Conservation (phyloP, 2,113 vertebrate genomes). For the Phaethon lepturus region DNA sequence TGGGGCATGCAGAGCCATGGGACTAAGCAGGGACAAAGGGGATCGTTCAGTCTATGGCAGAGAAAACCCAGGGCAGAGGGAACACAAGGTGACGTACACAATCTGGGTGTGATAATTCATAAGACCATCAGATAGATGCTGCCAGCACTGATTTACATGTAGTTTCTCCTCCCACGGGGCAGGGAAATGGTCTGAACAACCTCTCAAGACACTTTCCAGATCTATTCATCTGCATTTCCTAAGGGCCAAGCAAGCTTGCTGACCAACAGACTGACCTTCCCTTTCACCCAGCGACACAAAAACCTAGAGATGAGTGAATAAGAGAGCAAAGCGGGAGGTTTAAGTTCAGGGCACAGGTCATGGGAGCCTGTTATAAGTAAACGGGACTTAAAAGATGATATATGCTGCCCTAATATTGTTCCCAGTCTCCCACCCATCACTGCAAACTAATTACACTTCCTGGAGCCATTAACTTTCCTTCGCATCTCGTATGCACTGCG, state of each 20-base stretch:
- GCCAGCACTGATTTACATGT: not conserved
- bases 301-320: not conserved
- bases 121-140: not conserved
- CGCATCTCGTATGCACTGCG: not conserved
- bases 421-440: slow-evolving; percentile 20
- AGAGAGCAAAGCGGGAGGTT: not conserved
- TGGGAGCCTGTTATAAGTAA: slow-evolving; percentile 38
- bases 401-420: not conserved
- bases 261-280: not conserved
- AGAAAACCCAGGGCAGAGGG: not conserved
- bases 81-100: accelerated
- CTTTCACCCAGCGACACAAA: not conserved
- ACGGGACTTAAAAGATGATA: not conserved
- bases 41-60: not conserved
- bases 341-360: slow-evolving; percentile 10
- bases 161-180: not conserved
- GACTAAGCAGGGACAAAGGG: not conserved
- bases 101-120: not conserved
- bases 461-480: not conserved
- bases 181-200: not conserved
- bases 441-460: not conserved
- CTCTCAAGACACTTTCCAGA: not conserved
- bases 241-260: not conserved
- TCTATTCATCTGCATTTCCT: not conserved
- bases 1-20: not conserved